Conservation (phyloP, 64 coral and sea anemone genomes). For the Montipora foliosa region DNA sequence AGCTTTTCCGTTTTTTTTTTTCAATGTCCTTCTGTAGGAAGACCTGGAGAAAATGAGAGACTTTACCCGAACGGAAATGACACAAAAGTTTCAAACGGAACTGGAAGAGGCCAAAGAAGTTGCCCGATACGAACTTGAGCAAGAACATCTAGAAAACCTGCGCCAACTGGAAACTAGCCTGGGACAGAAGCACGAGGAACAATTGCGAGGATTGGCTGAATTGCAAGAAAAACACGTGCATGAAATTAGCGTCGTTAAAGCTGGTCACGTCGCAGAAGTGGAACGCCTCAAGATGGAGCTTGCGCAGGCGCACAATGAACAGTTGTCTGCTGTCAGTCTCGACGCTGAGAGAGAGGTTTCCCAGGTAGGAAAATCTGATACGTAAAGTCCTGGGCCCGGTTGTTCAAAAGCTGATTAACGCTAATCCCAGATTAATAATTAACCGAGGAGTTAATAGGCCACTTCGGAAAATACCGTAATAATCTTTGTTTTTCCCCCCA, state of each 20-base stretch:
- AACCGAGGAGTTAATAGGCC: no score
- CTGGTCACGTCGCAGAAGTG: conserved; percentile 28
- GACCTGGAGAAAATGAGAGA: conserved; percentile 71
- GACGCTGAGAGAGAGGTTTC: conserved; percentile 54
- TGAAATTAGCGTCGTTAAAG: conserved; percentile 69
- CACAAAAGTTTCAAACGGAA: conserved; percentile 77
- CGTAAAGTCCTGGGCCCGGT: no score
- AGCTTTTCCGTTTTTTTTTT: neutral
- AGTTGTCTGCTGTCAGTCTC: conserved; percentile 60
- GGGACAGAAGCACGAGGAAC: conserved; percentile 81
- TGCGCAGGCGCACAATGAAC: conserved; percentile 37
- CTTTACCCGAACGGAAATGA: conserved; percentile 71
- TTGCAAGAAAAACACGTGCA: conserved; percentile 84
- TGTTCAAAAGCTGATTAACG: no score
- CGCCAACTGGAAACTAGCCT: conserved; percentile 84
- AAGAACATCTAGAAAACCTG: conserved; percentile 95
- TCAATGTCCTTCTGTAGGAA: conserved; percentile 43
- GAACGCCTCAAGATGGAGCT: conserved; percentile 45
- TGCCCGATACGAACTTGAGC: conserved; percentile 87
- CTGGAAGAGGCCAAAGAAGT: conserved; percentile 92
- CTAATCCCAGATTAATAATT: no score
- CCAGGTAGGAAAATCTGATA: conserved; percentile 9
- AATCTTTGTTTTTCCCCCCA: no score
- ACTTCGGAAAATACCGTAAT: no score
- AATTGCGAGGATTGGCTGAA: conserved; percentile 74